These are phyloP conservation scores for Paraescarpia echinospica DNA, from an alignment of 1,140 invertebrate species.

Conservation along the genomic window DNA sequence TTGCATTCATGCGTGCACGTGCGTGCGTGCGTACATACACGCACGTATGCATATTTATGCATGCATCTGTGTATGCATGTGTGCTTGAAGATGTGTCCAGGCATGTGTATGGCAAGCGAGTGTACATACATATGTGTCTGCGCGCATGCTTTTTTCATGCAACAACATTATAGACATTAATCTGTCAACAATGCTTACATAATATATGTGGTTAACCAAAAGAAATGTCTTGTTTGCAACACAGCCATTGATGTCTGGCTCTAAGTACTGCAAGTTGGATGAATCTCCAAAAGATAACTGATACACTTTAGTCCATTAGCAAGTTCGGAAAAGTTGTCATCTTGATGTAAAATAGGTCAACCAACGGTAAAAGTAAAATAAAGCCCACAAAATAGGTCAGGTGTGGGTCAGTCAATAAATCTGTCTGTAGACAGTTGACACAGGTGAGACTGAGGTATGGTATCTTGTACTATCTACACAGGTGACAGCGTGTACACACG, in stretches of 20 bases:
- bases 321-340: not conserved
- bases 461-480: not conserved
- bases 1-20: not conserved
- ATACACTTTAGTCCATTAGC: too few relatives aligned
- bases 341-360: not conserved
- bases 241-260: too few relatives aligned
- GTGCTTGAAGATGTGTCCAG: not conserved
- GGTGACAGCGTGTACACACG: not conserved
- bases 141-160: not conserved
- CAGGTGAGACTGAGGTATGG: not conserved
- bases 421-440: not conserved
- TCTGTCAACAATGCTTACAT: not conserved
- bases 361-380: not conserved
- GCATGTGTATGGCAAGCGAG: not conserved
- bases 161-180: not conserved
- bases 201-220: not conserved
- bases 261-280: too few relatives aligned
- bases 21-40: not conserved
- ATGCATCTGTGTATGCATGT: not conserved
- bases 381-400: not conserved
- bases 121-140: not conserved
- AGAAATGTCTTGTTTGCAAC: too few relatives aligned
- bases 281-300: too few relatives aligned
- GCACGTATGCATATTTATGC: not conserved
- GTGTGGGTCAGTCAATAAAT: not conserved